phyloP scores from a whole-genome alignment of 53 echinoderm and acorn worm genomes.

The Echinarachnius parma region DNA sequence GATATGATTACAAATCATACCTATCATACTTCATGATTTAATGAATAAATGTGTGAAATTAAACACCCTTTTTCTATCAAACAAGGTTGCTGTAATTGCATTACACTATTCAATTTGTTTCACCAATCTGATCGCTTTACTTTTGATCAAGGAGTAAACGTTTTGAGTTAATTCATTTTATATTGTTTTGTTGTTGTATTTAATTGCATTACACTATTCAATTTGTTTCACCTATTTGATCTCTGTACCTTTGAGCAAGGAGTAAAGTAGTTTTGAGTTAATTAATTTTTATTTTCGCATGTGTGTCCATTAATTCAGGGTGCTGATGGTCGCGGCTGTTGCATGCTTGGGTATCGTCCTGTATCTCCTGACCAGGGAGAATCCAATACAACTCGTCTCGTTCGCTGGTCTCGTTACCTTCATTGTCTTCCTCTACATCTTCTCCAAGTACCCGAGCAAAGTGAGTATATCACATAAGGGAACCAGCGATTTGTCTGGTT shows the following conservation, averaged over 20 bases:
- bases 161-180: no score
- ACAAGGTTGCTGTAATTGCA: no score
- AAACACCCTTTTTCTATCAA: no score
- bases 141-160: no score
- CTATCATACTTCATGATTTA: no score
- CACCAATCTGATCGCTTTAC: no score
- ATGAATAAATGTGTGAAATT: no score
- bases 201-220: background rate
- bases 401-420: conserved; percentile 74
- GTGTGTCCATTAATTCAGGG: conserved; percentile 37
- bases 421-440: conserved; percentile 62
- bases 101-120: no score
- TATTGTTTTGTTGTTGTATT: no score
- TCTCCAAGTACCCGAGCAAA: conserved; percentile 75
- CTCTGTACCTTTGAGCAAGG: background rate
- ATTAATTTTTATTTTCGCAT: background rate
- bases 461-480: no score
- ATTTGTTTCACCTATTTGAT: background rate
- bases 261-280: background rate
- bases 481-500: background rate
- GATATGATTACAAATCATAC: no score
- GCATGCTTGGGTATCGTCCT: conserved; percentile 55
- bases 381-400: conserved; percentile 90
- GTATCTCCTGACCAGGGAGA: conserved; percentile 65
- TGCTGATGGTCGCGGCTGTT: conserved; percentile 50